A percentile compares a stretch with the other conserved stretches of the same genome.
Evolutionary conservation across 2,888 invertebrate genomes (phyloP).

Genomic region (Eugnorisma glareosa): DNA sequence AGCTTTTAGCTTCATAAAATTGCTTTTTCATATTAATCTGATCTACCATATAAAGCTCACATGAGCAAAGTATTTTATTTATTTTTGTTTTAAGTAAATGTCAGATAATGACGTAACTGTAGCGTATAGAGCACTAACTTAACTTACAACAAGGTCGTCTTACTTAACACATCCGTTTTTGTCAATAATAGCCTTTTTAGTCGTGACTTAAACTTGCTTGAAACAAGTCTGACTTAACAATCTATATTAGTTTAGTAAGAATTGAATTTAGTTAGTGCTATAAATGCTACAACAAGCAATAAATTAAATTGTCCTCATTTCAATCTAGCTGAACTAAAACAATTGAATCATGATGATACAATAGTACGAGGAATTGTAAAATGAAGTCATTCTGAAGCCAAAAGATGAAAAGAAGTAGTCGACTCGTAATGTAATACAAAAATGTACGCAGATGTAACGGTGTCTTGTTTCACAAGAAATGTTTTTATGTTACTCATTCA

Average conservation of each 20-base stretch:
- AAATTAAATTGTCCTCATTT: slow-evolving; percentile 21
- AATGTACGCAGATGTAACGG: slow-evolving; percentile 59
- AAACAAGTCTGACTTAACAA: slow-evolving; percentile 8
- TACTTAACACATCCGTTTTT: slow-evolving; percentile 50
- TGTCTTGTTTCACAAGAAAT: slow-evolving; percentile 58
- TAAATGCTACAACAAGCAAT: slow-evolving; percentile 18
- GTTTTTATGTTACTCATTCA: slow-evolving; percentile 46
- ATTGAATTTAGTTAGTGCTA: background rate
- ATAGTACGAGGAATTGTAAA: slow-evolving; percentile 42
- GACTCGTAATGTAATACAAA: slow-evolving; percentile 51
- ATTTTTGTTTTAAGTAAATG: slow-evolving; percentile 36
- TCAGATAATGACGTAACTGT: slow-evolving; percentile 42
- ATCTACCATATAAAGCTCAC: slow-evolving; percentile 3
- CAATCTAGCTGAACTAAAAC: slow-evolving; percentile 39
- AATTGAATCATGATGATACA: slow-evolving; percentile 49
- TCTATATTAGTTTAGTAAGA: slow-evolving; percentile 23
- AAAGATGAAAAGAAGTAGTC: slow-evolving; percentile 45
- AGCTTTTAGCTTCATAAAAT: slow-evolving; percentile 4
- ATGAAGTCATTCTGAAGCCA: slow-evolving; percentile 43
- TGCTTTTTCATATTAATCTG: slow-evolving; percentile 9
- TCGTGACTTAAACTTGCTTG: slow-evolving; percentile 24
- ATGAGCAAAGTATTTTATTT: slow-evolving; percentile 11
- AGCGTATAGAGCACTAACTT: slow-evolving; percentile 20
- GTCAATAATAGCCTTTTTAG: slow-evolving; percentile 32
- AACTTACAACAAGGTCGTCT: slow-evolving; percentile 35